These are phyloP conservation scores for Tetramorium parvispinum DNA, from an alignment of 1,140 invertebrate species.

Conservation along the genomic window DNA sequence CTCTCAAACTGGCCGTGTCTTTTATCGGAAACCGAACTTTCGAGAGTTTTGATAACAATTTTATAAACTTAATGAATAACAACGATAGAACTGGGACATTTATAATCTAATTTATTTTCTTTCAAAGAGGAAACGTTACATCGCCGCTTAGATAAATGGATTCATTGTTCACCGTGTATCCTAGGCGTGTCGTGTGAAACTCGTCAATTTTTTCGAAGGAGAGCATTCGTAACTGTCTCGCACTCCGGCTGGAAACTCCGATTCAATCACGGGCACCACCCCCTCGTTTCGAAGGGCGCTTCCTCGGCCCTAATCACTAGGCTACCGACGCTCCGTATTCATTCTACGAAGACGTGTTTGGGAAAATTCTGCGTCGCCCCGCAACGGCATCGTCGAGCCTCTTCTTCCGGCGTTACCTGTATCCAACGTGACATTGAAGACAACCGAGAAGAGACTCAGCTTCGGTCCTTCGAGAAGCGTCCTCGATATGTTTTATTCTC, in stretches of 20 bases:
- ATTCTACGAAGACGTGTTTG: conserved; percentile 47
- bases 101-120: too few relatives aligned
- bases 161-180: neutral
- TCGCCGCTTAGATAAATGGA: neutral
- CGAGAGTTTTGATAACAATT: neutral
- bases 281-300: conserved; percentile 58
- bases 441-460: neutral
- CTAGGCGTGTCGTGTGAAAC: conserved; percentile 44
- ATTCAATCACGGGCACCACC: conserved; percentile 54
- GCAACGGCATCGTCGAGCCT: conserved; percentile 32
- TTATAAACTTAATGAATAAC: neutral
- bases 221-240: conserved; percentile 61
- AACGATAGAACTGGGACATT: neutral
- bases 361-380: conserved; percentile 18
- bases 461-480: neutral
- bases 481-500: neutral
- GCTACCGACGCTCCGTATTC: conserved; percentile 58
- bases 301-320: conserved; percentile 62
- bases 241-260: conserved; percentile 45
- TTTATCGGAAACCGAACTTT: too few relatives aligned
- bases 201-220: conserved; percentile 14
- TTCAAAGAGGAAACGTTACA: neutral
- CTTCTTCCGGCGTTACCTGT: conserved; percentile 24
- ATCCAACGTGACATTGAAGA: neutral
- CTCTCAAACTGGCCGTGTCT: neutral